Base-by-base conservation (phyloP, 2,113 vertebrate species). In the Nipponia nippon region DNA sequence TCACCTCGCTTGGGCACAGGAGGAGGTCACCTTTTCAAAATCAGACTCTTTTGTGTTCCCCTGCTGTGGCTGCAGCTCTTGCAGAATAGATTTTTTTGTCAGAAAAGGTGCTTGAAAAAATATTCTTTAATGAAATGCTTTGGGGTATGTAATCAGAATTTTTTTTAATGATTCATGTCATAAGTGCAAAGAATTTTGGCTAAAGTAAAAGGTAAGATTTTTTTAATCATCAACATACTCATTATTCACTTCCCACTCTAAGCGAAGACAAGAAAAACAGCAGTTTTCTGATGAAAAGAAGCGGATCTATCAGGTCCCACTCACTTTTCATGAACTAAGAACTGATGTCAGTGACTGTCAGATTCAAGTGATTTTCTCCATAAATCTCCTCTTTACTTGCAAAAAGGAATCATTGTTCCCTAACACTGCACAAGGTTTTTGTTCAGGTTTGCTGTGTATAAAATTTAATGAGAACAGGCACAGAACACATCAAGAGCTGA, bases 311-410 rank as follows among this genome's bases (percentile, higher is more conserved):
- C 96, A 97, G 90, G 93, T 95, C 93, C 90, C 87, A 93, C 95
- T 97, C 96, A 97, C 97, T 98, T 97, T 95, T 97, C 97, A 97
- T 96, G 94, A 98, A 96, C 95, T 96, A 70, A 98, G 94, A 95
- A 93, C 91, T 94, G 89, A 97, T 97, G 97, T 97, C 96, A 98
- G 91, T 84, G 94, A 93, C 94, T 97, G 95, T 98, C 97, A 98
- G 97, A 96, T 92, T 95, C 93, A 96, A 97, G 92, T 94, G 90
- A 97, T 97, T 98, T 97, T 93, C 93, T 87, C 93, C 93, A 95
- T 96, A 97, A 97, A 96, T 97, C 96, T 98, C 87, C 76, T 94
- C 94, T 97, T 97, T 97, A 82, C 90, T 89, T 86, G 87, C 76
- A 97, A 96, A 98, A 98, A 95, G 23, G 82, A 98, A 89, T 96